Conservation (phyloP, 2,888 invertebrate species). For the Stenotaenia linearis region DNA sequence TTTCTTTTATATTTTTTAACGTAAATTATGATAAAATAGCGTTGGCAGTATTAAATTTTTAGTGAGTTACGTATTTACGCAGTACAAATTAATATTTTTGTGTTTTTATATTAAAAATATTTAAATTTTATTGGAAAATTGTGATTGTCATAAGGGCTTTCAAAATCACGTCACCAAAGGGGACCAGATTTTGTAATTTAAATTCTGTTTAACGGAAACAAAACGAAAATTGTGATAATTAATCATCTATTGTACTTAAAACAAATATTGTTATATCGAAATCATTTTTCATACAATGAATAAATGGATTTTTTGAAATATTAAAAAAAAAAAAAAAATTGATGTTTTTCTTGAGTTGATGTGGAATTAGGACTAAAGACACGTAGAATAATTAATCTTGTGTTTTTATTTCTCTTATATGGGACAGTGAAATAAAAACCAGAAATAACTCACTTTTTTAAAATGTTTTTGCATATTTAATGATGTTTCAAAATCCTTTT, state of each 20-base stretch:
- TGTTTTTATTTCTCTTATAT: no score
- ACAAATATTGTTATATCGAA: not conserved
- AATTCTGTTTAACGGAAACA: not conserved
- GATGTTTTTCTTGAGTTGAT: no score
- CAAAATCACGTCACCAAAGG: not conserved
- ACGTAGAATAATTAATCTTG: no score
- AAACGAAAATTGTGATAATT: not conserved
- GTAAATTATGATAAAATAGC: not conserved
- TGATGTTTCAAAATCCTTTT: no score
- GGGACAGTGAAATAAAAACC: no score
- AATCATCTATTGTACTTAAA: not conserved
- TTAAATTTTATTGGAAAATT: conserved; percentile 1
- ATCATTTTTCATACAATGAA: conserved; percentile 11
- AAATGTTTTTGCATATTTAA: no score
- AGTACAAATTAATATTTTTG: not conserved
- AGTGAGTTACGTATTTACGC: not conserved
- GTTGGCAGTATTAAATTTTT: not conserved
- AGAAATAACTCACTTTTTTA: no score
- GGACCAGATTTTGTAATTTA: conserved; percentile 7
- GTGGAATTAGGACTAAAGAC: no score
- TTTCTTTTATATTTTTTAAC: not conserved
- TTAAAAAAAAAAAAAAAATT: not conserved
- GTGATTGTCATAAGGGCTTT: not conserved
- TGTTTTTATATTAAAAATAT: not conserved
- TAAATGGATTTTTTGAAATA: not conserved